These are phyloP conservation scores for Semotilus atromaculatus DNA, from an alignment of 2,797 vertebrate species.

Conservation along the genomic window DNA sequence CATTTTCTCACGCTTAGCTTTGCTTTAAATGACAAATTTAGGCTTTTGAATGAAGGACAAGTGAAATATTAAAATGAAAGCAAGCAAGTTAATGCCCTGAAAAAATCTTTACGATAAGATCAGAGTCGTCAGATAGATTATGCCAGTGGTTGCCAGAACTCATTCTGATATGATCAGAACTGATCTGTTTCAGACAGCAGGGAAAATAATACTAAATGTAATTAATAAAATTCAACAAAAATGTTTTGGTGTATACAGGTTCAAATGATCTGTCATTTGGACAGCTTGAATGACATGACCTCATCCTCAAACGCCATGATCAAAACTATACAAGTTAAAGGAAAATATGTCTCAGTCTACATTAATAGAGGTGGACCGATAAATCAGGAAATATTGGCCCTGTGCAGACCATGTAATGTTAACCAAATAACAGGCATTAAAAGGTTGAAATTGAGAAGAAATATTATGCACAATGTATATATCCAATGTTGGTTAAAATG, in stretches of 20 bases:
- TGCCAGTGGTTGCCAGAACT: not conserved
- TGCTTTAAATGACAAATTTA: conserved; percentile 23
- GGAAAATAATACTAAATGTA: not conserved
- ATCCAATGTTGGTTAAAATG: not conserved
- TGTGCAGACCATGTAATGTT: not conserved
- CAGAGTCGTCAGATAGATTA: conserved; percentile 49
- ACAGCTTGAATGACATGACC: not conserved
- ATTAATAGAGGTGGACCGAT: not conserved
- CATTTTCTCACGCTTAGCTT: not conserved
- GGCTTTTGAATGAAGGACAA: conserved; percentile 20
- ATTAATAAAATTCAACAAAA: not conserved
- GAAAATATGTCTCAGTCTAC: not conserved
- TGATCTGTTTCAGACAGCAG: not conserved
- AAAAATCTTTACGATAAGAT: conserved; percentile 59
- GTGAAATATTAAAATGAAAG: conserved; percentile 60
- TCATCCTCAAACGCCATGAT: not conserved
- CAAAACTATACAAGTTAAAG: not conserved
- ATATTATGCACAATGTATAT: not conserved
- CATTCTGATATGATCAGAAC: not conserved
- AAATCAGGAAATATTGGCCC: not conserved
- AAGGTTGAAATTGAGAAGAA: not conserved
- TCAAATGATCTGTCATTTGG: not conserved
- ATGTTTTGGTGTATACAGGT: not conserved
- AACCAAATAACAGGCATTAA: not conserved
- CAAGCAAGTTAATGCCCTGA: conserved; percentile 48